Conservation (phyloP, 2,888 invertebrate genomes). For the Alloscopus bannaensis region DNA sequence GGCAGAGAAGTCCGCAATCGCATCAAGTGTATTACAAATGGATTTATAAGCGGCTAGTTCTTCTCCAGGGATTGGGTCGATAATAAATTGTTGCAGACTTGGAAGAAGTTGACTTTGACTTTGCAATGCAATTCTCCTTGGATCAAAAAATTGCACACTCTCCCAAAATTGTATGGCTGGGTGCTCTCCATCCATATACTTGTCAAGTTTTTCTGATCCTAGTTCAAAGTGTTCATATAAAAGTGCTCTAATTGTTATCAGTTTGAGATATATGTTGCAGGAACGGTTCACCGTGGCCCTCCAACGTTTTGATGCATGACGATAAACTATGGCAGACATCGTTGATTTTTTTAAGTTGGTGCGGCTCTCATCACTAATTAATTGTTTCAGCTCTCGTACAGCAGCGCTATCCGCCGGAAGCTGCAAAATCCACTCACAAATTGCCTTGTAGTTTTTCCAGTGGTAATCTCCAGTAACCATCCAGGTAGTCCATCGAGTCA, state of each 20-base stretch:
- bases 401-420: neutral
- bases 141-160: slow-evolving; percentile 22
- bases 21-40: neutral
- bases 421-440: slow-evolving; percentile 11
- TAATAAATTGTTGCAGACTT: neutral
- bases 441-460: neutral
- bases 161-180: slow-evolving; percentile 17
- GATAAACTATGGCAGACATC: neutral
- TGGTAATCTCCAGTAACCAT: slow-evolving; percentile 12
- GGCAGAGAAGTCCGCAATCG: neutral
- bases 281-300: neutral
- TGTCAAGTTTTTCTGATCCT: neutral
- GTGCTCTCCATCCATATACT: slow-evolving; percentile 1
- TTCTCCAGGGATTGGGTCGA: neutral
- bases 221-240: neutral
- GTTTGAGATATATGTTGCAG: neutral
- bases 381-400: slow-evolving; percentile 3
- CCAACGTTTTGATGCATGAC: neutral
- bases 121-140: neutral
- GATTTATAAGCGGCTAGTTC: neutral
- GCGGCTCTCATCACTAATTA: neutral
- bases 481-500: slow-evolving; percentile 41
- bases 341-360: neutral
- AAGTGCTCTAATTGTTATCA: neutral
- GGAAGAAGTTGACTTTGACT: neutral